Base-by-base conservation (phyloP, 2,797 vertebrate species). In the Triplophysa yarkandensis region DNA sequence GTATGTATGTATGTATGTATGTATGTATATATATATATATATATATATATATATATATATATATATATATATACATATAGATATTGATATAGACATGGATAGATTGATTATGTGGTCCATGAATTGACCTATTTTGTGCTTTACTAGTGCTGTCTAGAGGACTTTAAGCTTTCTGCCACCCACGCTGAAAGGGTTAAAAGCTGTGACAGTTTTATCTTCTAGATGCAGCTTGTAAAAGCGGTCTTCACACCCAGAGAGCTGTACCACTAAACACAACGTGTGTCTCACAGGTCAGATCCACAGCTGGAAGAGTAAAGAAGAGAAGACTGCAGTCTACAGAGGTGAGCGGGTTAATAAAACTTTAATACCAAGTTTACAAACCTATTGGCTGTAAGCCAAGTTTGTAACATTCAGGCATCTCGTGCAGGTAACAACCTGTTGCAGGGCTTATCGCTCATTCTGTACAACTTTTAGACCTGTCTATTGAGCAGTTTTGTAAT, bases 101-200 rank as follows among this genome's bases (percentile, higher is more conserved):
- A n/a, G n/a, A n/a, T n/a, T n/a, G n/a, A n/a, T n/a, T n/a, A n/a
- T n/a, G n/a, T n/a, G n/a, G n/a, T n/a, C n/a, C n/a, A n/a, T n/a
- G n/a, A n/a, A 2, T 10, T 39, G 36, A 11, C 36, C 2, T 11
- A 39, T 39, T 39, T 9, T 39, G 10, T 39, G 36, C 36, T 10
- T 39, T 39, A 39, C 10, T 1, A 39, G 19, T 19, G 44, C 44
- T 46, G 0, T 46, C 17, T 9, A 19, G 17, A n/a, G 44, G 43
- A n/a, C 43, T 44, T n/a, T 44, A 16, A 43, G 1, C 4, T 44
- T 21, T 2, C 27, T 16, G n/a, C 17, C 13, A 19, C 60, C 6
- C 50, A 78, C 73, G 50, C 72, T 16, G 71, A 82, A 60, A 76
- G 77, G 28, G 78, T 79, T 34, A 86, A 82, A 1, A 1, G 19